Evolutionary conservation across 2,797 vertebrate species (phyloP), one percentile per base, ranked within the genome.

Genomic region (Australoheros facetus): DNA sequence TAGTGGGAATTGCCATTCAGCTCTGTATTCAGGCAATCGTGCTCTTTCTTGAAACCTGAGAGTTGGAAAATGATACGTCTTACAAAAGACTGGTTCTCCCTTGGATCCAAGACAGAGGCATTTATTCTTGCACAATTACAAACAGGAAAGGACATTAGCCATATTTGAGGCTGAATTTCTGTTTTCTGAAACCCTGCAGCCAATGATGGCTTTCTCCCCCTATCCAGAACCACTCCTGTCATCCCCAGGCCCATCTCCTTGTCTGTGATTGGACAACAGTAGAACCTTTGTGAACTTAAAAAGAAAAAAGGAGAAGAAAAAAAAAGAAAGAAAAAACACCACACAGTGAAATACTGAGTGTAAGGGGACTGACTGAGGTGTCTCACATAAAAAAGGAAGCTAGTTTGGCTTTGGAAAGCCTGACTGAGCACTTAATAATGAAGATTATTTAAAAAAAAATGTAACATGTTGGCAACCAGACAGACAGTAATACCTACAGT

Each of bases 81-180:
- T 7, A 53, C 66, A 78, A 77, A 64, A 81, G 83, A 89, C 87
- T 32, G 82, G 86, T 89, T 86, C 90, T 89, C 91, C 92, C 90
- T 89, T 85, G 84, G 85, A 90, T 92, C 90, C 91, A 90, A 80
- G 85, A 90, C 91, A 90, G 87, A 92, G 88, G 87, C 88, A 93
- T 92, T 91, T 83, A 89, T 89, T 91, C 89, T 94, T 91, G 93
- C 94, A 95, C 93, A 95, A 95, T 88, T 89, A 72, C 55, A 89
- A 90, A 88, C 89, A 85, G 87, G 88, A 92, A 84, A 77, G 59
- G 85, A 94, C 87, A 78, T 64, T 30, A 81, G 92, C 88, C 87
- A 82, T 81, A 83, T 80, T 85, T 81, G 48, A 87, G 91, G 89
- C 89, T 84, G 51, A 53, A 58, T 84, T 94, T 85, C 87, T 90